Percentiles rank a stretch among this genome's conserved stretches.
phyloP scores from a whole-genome alignment of 2,113 vertebrate genomes.

The Ascaphus truei region DNA sequence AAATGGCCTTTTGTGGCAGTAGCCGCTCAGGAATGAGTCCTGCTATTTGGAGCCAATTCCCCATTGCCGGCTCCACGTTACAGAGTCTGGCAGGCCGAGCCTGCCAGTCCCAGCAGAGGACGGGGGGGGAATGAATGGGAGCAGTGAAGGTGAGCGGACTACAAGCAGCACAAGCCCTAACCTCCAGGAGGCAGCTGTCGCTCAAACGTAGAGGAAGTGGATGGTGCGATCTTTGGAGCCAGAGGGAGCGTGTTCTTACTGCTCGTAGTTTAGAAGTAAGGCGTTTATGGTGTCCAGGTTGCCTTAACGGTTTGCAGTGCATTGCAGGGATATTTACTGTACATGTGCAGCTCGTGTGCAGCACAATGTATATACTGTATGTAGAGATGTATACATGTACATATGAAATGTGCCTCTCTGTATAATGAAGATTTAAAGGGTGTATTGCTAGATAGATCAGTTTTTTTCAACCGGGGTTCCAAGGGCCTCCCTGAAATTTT shows the following conservation, averaged over 20 bases:
- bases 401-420: no score
- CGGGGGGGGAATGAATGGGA: slow-evolving; percentile 61
- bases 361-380: background rate
- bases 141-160: slow-evolving; percentile 62
- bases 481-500: no score
- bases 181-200: slow-evolving; percentile 51
- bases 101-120: slow-evolving; percentile 53
- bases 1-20: slow-evolving; percentile 70
- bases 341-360: background rate
- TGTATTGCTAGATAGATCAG: no score
- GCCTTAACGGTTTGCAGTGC: background rate
- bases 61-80: slow-evolving; percentile 58
- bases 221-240: background rate
- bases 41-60: slow-evolving; percentile 62
- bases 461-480: no score
- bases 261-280: background rate
- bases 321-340: background rate
- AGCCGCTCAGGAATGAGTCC: slow-evolving; percentile 70
- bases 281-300: no score
- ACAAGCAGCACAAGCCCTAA: slow-evolving; percentile 39
- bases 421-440: no score
- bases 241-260: background rate
- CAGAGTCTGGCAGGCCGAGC: slow-evolving; percentile 62
- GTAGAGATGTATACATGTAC: no score
- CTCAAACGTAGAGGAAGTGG: slow-evolving; percentile 49